A percentile compares a stretch with the other conserved stretches of the same genome.
Conservation (phyloP, 2,113 vertebrate species). For the Nothoprocta perdicaria region DNA sequence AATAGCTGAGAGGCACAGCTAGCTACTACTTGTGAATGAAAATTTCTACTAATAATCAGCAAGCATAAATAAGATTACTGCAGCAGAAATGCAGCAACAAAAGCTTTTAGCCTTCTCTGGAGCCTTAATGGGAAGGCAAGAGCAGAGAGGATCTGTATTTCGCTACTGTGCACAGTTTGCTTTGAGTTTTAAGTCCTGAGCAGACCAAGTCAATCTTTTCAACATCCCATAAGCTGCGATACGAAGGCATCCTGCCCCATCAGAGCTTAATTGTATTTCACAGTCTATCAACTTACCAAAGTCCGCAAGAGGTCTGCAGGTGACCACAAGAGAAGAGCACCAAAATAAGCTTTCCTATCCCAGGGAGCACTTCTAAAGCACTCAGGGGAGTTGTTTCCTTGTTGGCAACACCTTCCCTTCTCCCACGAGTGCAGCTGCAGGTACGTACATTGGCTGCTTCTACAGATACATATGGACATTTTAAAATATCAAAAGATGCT, state of each 20-base stretch:
- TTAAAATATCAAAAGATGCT: not conserved
- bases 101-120: not conserved
- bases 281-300: not conserved
- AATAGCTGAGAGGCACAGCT: not conserved
- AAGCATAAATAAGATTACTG: not conserved
- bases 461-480: not conserved
- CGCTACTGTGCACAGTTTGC: not conserved
- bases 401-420: accelerated
- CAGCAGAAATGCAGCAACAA: not conserved
- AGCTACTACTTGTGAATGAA: not conserved
- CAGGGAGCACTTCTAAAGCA: not conserved
- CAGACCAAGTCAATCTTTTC: not conserved
- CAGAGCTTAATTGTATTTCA: not conserved
- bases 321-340: not conserved
- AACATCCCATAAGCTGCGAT: not conserved
- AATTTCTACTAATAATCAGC: not conserved
- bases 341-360: not conserved
- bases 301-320: not conserved
- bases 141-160: not conserved
- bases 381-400: not conserved
- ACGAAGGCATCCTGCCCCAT: not conserved
- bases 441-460: not conserved
- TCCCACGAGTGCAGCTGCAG: not conserved
- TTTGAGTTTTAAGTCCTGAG: not conserved
- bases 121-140: not conserved